These are phyloP conservation scores for Alethe castanea DNA, from an alignment of 2,113 vertebrate species.

Conservation along the genomic window DNA sequence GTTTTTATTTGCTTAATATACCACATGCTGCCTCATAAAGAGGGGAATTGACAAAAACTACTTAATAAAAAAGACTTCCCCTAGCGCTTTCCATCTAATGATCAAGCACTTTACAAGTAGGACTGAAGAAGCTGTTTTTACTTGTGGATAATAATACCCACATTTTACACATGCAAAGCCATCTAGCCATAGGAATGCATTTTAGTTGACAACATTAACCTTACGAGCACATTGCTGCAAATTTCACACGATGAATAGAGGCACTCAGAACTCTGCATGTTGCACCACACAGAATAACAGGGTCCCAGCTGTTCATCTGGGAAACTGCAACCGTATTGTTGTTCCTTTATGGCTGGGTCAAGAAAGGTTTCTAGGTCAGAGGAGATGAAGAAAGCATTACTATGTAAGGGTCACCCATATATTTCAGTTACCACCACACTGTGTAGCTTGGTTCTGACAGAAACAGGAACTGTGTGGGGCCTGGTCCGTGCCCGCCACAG, in stretches of 20 bases:
- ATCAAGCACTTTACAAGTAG: neutral
- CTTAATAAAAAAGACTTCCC: neutral
- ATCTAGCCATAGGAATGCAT: neutral
- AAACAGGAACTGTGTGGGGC: rapidly evolving
- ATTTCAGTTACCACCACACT: neutral
- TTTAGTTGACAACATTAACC: neutral
- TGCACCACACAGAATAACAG: rapidly evolving
- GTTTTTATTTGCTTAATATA: neutral
- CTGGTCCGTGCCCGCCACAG: rapidly evolving
- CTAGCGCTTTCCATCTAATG: neutral
- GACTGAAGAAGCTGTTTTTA: neutral
- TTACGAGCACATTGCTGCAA: neutral
- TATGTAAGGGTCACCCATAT: rapidly evolving
- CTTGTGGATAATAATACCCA: neutral
- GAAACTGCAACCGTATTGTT: rapidly evolving
- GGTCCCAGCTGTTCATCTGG: rapidly evolving
- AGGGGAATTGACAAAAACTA: neutral
- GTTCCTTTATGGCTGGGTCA: neutral
- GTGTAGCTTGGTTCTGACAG: neutral
- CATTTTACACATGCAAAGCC: neutral
- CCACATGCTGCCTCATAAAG: neutral
- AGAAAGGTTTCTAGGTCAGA: neutral
- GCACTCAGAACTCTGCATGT: neutral
- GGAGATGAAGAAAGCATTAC: neutral
- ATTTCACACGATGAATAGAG: neutral